Evolutionary conservation across 2,888 invertebrate genomes (phyloP), one percentile per base, ranked within the genome.

Genomic region (Melangyna quadrimaculata): DNA sequence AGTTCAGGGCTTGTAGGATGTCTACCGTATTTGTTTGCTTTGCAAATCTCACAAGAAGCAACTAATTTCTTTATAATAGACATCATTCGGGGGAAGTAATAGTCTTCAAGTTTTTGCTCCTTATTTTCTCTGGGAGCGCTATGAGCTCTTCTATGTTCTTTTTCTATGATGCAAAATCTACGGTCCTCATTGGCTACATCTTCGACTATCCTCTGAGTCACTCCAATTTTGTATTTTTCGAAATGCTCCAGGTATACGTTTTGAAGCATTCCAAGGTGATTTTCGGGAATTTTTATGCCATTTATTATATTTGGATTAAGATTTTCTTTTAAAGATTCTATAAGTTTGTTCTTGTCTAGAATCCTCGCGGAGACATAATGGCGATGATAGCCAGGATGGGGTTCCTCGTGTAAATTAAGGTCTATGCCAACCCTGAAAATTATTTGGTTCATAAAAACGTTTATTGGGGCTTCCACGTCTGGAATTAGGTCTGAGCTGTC

Each of bases 151-250:
- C 17, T 61, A 7, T 82, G 75, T 45, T 77, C 73, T 0, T 51
- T 48, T 59, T 71, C 27, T 6, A 79, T 84, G n/a, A 70, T 79
- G 2, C 35, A 14, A 43, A 65, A 55, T 24, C 37, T 69, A 1
- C 59, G 51, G 6, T 78, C 67, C 73, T n/a, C 27, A 32, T 8
- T 73, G n/a, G n/a, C n/a, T n/a, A n/a, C n/a, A n/a, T n/a, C n/a
- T n/a, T n/a, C n/a, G n/a, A n/a, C n/a, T n/a, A n/a, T n/a, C n/a
- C 67, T 24, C 32, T 84, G 79, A 0, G 75, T 79, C 22, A 78
- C 40, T 1, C 72, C 22, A 5, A 71, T 67, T 55, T 55, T 32
- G 5, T 55, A 32, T 10, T 32, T 32, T 2, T 0, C n/a, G 22
- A 67, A 53, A 10, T 17, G 3, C 10, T 55, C 55, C 10, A 78